phyloP scores from a whole-genome alignment of 2,797 vertebrate genomes.

The Danio albolineatus region DNA sequence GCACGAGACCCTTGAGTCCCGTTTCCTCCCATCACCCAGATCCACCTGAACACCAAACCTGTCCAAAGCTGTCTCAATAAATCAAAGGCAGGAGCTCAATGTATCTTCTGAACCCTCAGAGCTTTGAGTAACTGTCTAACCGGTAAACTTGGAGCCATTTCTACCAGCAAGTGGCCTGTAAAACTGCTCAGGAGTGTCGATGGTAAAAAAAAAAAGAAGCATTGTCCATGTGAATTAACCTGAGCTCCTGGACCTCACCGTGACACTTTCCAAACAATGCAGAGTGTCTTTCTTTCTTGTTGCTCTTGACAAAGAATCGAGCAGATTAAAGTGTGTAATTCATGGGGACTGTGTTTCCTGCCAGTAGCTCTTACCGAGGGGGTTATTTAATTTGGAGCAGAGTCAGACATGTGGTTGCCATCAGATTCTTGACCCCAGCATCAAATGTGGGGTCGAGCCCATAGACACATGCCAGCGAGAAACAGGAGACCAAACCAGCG shows the following conservation, averaged over 20 bases:
- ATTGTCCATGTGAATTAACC: constrained; percentile 46
- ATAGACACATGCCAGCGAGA: constrained; percentile 36
- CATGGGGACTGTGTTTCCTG: constrained; percentile 57
- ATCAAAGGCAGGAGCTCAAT: constrained; percentile 51
- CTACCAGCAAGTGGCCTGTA: constrained; percentile 40
- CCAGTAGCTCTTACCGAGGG: constrained; percentile 57
- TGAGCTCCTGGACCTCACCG: constrained; percentile 53
- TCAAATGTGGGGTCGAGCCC: constrained; percentile 60
- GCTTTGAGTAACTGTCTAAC: constrained; percentile 64
- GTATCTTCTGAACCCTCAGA: constrained; percentile 59
- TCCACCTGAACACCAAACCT: constrained; percentile 52
- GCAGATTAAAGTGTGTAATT: constrained; percentile 56
- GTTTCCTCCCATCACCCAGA: constrained; percentile 24
- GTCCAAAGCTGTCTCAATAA: constrained; percentile 31
- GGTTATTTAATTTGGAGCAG: constrained; percentile 67
- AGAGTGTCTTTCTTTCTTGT: constrained; percentile 49
- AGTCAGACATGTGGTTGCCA: constrained; percentile 68
- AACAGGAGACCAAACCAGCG: constrained; percentile 18
- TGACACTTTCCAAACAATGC: constrained; percentile 56
- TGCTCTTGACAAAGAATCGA: constrained; percentile 60
- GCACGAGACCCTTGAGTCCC: constrained; percentile 48
- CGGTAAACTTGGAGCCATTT: constrained; percentile 68
- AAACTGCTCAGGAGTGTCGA: constrained; percentile 48
- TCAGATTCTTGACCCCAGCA: constrained; percentile 62
- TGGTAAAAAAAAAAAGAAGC: constrained; percentile 45